phyloP scores from a whole-genome alignment of 2,888 invertebrate genomes.

The Tricholauxania praeusta region DNA sequence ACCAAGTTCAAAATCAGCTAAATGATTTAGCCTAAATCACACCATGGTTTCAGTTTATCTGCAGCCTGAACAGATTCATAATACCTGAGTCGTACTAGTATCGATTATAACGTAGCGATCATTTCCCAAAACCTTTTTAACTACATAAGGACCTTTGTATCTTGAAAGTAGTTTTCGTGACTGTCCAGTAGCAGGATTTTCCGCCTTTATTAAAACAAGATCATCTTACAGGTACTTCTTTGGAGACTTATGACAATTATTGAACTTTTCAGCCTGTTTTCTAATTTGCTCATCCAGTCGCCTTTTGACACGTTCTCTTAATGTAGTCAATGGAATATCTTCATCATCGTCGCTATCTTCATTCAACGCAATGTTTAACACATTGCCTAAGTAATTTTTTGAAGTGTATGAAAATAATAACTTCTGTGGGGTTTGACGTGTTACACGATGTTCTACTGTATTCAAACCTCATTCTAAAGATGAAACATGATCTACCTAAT shows the following conservation, averaged over 20 bases:
- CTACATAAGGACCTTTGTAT: slow-evolving; percentile 33
- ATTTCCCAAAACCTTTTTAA: slow-evolving; percentile 26
- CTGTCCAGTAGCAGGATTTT: slow-evolving; percentile 28
- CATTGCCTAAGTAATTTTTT: not conserved
- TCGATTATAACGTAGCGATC: slow-evolving; percentile 27
- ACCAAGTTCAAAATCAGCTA: slow-evolving; percentile 14
- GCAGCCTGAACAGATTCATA: slow-evolving; percentile 32
- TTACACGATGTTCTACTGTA: not conserved
- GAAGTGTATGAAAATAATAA: not conserved
- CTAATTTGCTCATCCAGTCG: slow-evolving; percentile 27
- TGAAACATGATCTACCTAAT: not conserved
- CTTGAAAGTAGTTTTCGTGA: slow-evolving; percentile 25
- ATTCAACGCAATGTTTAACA: not conserved
- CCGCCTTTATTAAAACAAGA: slow-evolving; percentile 27
- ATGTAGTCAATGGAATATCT: slow-evolving; percentile 14
- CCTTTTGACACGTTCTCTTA: slow-evolving; percentile 21
- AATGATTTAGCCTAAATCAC: too few species aligned
- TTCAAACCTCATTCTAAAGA: not conserved
- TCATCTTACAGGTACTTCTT: slow-evolving; percentile 27
- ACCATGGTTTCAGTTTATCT: slow-evolving; percentile 37
- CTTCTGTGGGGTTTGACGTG: not conserved
- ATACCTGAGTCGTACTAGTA: slow-evolving; percentile 25
- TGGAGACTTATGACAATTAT: slow-evolving; percentile 18
- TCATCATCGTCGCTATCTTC: not conserved
- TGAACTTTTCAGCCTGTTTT: slow-evolving; percentile 30